Base-by-base conservation (phyloP, 2,888 invertebrate species). In the Conops quadrifasciatus region DNA sequence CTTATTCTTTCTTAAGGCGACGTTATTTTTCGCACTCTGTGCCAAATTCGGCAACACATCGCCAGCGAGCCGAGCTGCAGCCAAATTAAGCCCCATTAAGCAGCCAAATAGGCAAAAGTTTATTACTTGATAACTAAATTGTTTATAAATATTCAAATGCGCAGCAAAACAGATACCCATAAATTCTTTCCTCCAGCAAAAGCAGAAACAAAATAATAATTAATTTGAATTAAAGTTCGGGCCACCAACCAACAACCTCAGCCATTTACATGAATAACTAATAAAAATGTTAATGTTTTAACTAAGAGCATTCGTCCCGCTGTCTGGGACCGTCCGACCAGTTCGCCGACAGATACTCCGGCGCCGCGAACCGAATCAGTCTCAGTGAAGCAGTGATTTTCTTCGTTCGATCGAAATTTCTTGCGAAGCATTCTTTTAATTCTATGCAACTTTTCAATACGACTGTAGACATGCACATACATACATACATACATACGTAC, bases 211-310 rank as follows among this genome's bases (percentile, higher is more conserved):
- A 21, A 28, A 66, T 59, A 49, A 65, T 64, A 65, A 65, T 65
- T 70, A 65, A 58, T 70, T 64, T 70, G 26, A 65, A 70, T 65
- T 70, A 65, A 49, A 59, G 58, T 70, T 64, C 26, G 64, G 70
- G 59, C 70, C 70, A 70, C 59, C 59, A 65, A 65, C 65, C 28
- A 65, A 70, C 58, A 59, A 36, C 28, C 58, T 65, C 49, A 24
- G 13, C 26, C 21, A 70, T 65, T 58, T 65, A 59, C 65, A 59
- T 65, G 58, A 67, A 68, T 59, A 68, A 60, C 60, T 68, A 68
- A 68, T 60, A 60, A 60, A 68, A 47, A 49, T 68, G 60, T 45
- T 68, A 60, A 60, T 45, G 45, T 45, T 26, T 21, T 26, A 67
- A 63, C 24, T 47, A 36, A 36, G 36, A 9, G 36, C 5, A 7